Evolutionary conservation across 2,888 invertebrate species (phyloP).

Genomic region (Melanchra persicariae): DNA sequence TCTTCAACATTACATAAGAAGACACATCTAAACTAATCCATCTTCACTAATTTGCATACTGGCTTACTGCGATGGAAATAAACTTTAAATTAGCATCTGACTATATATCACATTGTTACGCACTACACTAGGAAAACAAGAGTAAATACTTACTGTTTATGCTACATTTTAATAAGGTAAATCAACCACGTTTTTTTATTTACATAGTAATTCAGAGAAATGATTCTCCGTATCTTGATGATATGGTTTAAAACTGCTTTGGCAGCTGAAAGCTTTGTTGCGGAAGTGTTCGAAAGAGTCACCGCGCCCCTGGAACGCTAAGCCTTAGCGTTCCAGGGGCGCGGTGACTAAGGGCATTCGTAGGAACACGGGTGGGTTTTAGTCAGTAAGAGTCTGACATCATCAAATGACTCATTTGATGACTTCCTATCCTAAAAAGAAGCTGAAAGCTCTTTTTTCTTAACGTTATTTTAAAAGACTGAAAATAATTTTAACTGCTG

Average conservation of each 20-base stretch:
- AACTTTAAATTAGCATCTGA: slow-evolving; percentile 2
- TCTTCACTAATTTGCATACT: slow-evolving; percentile 19
- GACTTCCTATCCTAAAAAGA: too few relatives aligned
- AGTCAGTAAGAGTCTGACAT: too few relatives aligned
- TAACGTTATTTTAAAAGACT: too few relatives aligned
- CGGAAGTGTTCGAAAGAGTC: too few relatives aligned
- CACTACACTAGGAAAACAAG: background rate
- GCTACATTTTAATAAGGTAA: background rate
- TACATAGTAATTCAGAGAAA: background rate
- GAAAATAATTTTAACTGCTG: background rate
- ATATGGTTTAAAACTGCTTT: background rate
- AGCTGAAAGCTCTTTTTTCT: background rate
- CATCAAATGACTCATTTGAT: too few relatives aligned
- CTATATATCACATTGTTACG: slow-evolving; percentile 4
- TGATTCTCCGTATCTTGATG: accelerated
- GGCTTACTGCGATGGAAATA: background rate
- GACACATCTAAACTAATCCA: background rate
- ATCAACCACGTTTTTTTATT: background rate
- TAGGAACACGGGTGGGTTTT: too few relatives aligned
- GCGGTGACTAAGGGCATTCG: too few relatives aligned
- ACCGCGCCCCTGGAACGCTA: too few relatives aligned
- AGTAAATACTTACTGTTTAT: background rate
- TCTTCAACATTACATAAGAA: slow-evolving; percentile 7
- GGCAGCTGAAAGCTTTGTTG: background rate
- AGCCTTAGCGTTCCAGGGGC: too few relatives aligned